Conservation (phyloP, 2,797 vertebrate species). For the Alfaro cultratus region DNA sequence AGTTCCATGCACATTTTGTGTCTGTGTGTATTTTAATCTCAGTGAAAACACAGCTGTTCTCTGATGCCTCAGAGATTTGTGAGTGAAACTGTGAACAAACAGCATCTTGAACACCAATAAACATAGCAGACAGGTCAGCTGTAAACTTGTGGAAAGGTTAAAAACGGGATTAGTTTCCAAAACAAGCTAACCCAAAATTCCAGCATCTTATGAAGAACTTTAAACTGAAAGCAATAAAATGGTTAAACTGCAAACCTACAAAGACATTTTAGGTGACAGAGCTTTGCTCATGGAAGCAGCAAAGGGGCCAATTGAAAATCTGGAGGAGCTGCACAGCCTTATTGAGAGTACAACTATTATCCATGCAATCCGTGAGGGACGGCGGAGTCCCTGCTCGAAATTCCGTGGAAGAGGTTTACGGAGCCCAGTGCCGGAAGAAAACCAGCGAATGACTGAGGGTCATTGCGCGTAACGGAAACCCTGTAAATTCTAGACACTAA, state of each 20-base stretch:
- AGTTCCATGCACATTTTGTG: neutral
- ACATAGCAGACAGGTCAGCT: neutral
- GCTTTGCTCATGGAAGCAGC: neutral
- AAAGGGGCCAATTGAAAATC: neutral
- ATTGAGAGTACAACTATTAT: neutral
- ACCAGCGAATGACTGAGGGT: too few species aligned
- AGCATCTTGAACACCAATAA: neutral
- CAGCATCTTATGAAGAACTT: neutral
- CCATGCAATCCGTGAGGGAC: neutral
- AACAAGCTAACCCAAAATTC: neutral
- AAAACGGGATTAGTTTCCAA: neutral
- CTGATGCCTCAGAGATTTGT: neutral
- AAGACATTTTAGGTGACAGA: neutral
- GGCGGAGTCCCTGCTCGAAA: too few species aligned
- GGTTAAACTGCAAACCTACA: neutral
- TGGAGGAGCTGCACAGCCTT: neutral
- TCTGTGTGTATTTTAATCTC: neutral
- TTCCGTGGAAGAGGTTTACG: too few species aligned
- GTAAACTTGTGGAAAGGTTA: neutral
- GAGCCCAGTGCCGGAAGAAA: too few species aligned
- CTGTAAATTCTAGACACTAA: too few species aligned
- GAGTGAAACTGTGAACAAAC: neutral
- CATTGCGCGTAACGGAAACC: too few species aligned
- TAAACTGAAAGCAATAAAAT: neutral
- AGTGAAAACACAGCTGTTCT: neutral